These are phyloP conservation scores for Lasioglossum villosulum DNA, from an alignment of 2,888 invertebrate species.

Conservation along the genomic window DNA sequence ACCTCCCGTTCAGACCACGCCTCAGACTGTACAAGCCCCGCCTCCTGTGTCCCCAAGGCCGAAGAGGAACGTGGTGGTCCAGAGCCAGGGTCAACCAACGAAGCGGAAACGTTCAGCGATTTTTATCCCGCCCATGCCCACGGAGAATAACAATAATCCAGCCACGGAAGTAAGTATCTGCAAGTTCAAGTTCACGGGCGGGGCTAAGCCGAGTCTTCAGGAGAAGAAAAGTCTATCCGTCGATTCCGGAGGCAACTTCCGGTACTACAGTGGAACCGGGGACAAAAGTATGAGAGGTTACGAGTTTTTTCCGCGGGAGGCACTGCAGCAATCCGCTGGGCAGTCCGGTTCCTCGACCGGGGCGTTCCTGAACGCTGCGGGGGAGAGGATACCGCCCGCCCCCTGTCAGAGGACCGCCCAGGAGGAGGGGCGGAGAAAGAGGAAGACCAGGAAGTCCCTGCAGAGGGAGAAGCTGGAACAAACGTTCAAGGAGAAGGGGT, in stretches of 20 bases:
- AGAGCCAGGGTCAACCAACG: slow-evolving; percentile 84
- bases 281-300: slow-evolving; percentile 91
- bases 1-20: slow-evolving; percentile 77
- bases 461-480: slow-evolving; percentile 95
- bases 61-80: slow-evolving; percentile 84
- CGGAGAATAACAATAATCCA: slow-evolving; percentile 90
- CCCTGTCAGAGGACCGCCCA: slow-evolving; percentile 69
- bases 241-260: slow-evolving; percentile 94
- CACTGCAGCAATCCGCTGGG: slow-evolving; percentile 87
- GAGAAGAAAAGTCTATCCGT: slow-evolving; percentile 97
- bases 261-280: slow-evolving; percentile 94
- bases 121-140: slow-evolving; percentile 93
- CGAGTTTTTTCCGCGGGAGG: slow-evolving; percentile 91
- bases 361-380: slow-evolving; percentile 84
- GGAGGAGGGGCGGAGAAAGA: slow-evolving; percentile 86
- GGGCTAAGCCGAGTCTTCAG: slow-evolving; percentile 94
- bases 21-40: slow-evolving; percentile 64
- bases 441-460: slow-evolving; percentile 92
- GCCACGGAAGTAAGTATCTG: slow-evolving; percentile 95
- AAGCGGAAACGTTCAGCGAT: slow-evolving; percentile 93
- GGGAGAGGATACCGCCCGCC: slow-evolving; percentile 85
- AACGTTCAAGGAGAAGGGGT: slow-evolving; percentile 96
- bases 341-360: slow-evolving; percentile 85
- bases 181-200: slow-evolving; percentile 97
- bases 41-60: slow-evolving; percentile 81